phyloP scores from a whole-genome alignment of 2,888 invertebrate genomes.

The Leptarthrus brevirostris region DNA sequence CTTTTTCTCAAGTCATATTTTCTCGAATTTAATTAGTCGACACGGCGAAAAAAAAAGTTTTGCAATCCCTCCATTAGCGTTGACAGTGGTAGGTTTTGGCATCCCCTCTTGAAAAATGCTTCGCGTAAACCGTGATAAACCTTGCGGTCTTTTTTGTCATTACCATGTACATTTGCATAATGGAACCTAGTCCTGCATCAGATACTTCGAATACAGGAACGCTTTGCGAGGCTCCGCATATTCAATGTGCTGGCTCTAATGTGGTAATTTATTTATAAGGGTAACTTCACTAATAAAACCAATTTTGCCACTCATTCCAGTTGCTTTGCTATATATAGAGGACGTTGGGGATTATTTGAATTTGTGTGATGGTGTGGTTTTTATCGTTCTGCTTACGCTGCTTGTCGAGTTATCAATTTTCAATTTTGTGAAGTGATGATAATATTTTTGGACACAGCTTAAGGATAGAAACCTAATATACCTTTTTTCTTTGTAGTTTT shows the following conservation, averaged over 20 bases:
- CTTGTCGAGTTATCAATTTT: too few relatives aligned
- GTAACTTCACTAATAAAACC: neutral
- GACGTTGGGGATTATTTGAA: neutral
- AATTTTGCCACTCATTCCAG: neutral
- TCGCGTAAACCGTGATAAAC: neutral
- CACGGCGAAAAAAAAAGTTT: neutral
- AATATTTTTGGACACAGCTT: too few relatives aligned
- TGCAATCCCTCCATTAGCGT: conserved; percentile 4
- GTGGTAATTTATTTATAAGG: neutral
- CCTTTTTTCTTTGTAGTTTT: too few relatives aligned
- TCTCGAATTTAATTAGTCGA: conserved; percentile 17
- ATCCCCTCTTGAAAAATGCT: neutral
- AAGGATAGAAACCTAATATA: too few relatives aligned
- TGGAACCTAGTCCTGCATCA: conserved; percentile 3
- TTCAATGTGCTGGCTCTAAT: neutral
- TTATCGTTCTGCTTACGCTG: too few relatives aligned
- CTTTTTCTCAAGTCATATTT: conserved; percentile 14
- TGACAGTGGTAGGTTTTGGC: neutral
- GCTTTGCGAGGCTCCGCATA: neutral
- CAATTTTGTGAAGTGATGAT: too few relatives aligned
- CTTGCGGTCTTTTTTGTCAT: conserved; percentile 9
- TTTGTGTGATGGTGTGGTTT: too few relatives aligned
- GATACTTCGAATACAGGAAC: neutral
- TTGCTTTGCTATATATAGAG: neutral
- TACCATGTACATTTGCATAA: conserved; percentile 48